Conservation (phyloP, 2,113 vertebrate species). For the Sakesphorus luctuosus region DNA sequence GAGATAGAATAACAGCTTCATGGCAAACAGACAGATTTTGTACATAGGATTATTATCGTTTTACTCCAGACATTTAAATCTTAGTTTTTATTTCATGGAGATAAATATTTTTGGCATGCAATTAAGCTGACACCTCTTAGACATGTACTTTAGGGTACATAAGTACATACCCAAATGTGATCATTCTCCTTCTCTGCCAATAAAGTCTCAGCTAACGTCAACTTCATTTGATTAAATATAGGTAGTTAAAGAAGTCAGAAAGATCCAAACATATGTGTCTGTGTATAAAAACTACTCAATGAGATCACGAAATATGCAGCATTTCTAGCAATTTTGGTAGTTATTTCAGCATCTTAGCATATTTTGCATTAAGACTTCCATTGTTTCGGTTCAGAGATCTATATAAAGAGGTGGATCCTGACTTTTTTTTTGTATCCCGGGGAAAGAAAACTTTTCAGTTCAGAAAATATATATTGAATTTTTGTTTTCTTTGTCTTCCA, state of each 20-base stretch:
- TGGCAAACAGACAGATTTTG: background rate
- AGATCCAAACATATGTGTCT: background rate
- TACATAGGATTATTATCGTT: background rate
- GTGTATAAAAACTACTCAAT: background rate
- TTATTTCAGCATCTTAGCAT: background rate
- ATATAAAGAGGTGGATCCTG: background rate
- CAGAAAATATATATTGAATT: background rate
- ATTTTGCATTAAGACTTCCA: background rate
- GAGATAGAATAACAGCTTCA: background rate
- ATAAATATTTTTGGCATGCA: background rate
- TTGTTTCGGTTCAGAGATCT: background rate
- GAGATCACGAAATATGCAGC: background rate
- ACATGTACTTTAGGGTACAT: background rate
- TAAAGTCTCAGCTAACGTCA: background rate
- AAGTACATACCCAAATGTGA: background rate
- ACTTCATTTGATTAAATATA: background rate
- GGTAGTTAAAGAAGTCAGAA: background rate
- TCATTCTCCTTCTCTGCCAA: background rate
- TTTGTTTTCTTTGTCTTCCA: background rate
- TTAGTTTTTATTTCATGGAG: background rate
- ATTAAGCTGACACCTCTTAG: background rate
- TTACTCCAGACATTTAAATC: background rate
- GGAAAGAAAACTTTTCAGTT: background rate
- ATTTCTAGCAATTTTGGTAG: background rate
- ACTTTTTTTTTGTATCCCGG: background rate